phyloP scores from a whole-genome alignment of 2,113 vertebrate genomes.

The Vulpes vulpes region DNA sequence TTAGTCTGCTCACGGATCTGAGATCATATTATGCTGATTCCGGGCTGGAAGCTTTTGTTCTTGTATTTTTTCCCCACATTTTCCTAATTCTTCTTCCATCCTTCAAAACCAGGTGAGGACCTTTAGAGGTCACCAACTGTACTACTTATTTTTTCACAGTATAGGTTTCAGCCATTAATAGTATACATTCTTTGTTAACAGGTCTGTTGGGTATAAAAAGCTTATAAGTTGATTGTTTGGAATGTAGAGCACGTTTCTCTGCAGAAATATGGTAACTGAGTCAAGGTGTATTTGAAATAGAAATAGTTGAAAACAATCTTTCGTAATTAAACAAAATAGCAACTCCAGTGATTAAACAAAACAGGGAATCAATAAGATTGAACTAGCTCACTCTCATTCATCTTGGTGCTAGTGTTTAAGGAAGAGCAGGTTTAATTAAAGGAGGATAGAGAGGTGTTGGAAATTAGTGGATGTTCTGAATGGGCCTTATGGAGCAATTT shows the following conservation, averaged over 20 bases:
- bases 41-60: background rate
- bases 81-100: background rate
- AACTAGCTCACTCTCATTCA: conserved; percentile 63
- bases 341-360: conserved; percentile 63
- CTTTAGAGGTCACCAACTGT: background rate
- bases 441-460: background rate
- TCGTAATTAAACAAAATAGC: conserved; percentile 63
- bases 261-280: conserved; percentile 62
- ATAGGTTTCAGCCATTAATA: background rate
- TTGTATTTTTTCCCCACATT: background rate
- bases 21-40: background rate
- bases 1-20: background rate
- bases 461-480: conserved; percentile 44
- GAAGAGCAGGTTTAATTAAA: conserved; percentile 73
- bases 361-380: conserved; percentile 62
- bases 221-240: conserved; percentile 37
- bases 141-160: background rate
- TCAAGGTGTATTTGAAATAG: conserved; percentile 51
- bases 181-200: background rate
- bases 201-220: conserved; percentile 23
- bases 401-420: conserved; percentile 67
- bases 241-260: conserved; percentile 49
- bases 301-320: conserved; percentile 51
- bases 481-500: background rate
- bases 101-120: background rate